phyloP scores from a whole-genome alignment of 2,113 vertebrate species.

The Festucalex cinctus region DNA sequence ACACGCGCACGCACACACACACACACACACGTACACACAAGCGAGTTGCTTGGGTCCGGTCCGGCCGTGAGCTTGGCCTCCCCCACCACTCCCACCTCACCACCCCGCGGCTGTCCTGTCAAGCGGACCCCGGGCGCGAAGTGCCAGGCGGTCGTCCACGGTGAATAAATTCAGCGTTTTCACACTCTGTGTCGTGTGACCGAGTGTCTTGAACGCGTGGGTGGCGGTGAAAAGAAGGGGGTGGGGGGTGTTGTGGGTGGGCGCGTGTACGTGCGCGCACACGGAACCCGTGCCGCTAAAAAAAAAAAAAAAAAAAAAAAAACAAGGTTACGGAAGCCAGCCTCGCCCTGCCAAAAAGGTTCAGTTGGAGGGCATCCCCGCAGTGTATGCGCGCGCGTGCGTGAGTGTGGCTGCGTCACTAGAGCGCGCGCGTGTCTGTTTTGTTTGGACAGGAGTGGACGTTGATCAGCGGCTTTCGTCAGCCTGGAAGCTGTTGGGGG shows the following conservation, averaged over 20 bases:
- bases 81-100: background rate
- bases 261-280: conserved; percentile 52
- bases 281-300: conserved; percentile 61
- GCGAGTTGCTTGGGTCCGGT: conserved; percentile 8
- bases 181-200: conserved; percentile 45
- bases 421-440: conserved; percentile 18
- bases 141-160: conserved; percentile 20
- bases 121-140: conserved; percentile 15
- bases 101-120: conserved; percentile 31
- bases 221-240: background rate
- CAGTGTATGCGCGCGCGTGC: conserved; percentile 21
- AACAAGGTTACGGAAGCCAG: conserved; percentile 72
- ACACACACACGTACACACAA: no score
- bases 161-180: conserved; percentile 49
- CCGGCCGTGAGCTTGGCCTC: conserved; percentile 50
- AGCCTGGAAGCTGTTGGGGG: conserved; percentile 36
- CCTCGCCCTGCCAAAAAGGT: conserved; percentile 70
- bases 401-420: conserved; percentile 3
- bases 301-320: no score
- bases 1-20: no score
- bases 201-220: conserved; percentile 20
- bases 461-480: conserved; percentile 50
- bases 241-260: conserved; percentile 14
- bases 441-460: conserved; percentile 57
- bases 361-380: conserved; percentile 68